A percentile compares a stretch with the other conserved stretches of the same genome.
Evolutionary conservation across 1,140 invertebrate species (phyloP).

Genomic region (Yoshiicerus persimilis): DNA sequence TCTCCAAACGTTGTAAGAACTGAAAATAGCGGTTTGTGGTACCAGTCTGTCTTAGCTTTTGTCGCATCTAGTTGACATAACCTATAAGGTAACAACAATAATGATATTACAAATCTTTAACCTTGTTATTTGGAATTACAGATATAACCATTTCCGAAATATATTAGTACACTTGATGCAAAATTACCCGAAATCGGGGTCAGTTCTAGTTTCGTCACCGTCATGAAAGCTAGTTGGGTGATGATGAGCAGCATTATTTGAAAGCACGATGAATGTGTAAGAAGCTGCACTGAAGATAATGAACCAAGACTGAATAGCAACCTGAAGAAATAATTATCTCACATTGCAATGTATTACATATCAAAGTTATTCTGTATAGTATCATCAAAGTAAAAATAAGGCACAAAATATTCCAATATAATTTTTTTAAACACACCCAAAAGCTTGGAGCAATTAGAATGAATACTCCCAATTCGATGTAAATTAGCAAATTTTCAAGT

Average conservation of each 20-base stretch:
- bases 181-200: slow-evolving; percentile 38
- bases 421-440: slow-evolving; percentile 3
- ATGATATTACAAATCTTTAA: too few species aligned
- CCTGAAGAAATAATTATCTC: neutral
- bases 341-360: too few species aligned
- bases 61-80: slow-evolving; percentile 46
- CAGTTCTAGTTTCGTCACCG: slow-evolving; percentile 45
- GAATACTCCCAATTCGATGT: slow-evolving; percentile 32
- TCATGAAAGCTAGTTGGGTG: slow-evolving; percentile 51
- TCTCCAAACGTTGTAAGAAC: slow-evolving; percentile 42
- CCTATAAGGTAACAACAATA: neutral
- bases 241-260: slow-evolving; percentile 48
- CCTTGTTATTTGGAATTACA: too few species aligned
- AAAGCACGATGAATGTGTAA: slow-evolving; percentile 43
- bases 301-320: slow-evolving; percentile 30
- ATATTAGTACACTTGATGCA: neutral
- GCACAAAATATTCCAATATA: neutral
- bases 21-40: slow-evolving; percentile 22
- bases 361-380: neutral
- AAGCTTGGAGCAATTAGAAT: neutral
- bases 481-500: slow-evolving; percentile 46
- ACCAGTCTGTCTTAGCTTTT: slow-evolving; percentile 1
- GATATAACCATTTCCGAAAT: neutral
- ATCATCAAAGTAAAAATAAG: neutral
- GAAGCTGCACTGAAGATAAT: slow-evolving; percentile 39